A percentile compares a stretch with the other conserved stretches of the same genome.
phyloP scores from a whole-genome alignment of 2,888 invertebrate species.

The Chesias legatella region DNA sequence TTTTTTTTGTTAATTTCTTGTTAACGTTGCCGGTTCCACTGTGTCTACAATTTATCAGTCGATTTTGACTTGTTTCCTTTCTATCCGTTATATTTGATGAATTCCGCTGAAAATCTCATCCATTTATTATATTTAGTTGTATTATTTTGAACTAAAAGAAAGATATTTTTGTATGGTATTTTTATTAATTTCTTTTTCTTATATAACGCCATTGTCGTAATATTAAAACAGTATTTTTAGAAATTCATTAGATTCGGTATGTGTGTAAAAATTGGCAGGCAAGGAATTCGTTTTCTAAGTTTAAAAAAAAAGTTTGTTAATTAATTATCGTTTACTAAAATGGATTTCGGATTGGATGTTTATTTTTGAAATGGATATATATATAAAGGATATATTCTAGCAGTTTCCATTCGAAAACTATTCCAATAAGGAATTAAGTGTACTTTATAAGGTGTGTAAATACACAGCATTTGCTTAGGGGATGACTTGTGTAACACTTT shows the following conservation, averaged over 20 bases:
- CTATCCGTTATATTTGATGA: conserved; percentile 6
- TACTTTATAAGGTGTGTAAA: conserved; percentile 71
- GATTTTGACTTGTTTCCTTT: too few relatives aligned
- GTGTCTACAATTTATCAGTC: too few relatives aligned
- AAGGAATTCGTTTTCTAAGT: conserved; percentile 26
- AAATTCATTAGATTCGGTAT: conserved; percentile 19
- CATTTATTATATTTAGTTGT: conserved; percentile 21
- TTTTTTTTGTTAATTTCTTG: conserved; percentile 30
- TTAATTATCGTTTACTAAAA: conserved; percentile 27
- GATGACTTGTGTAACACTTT: conserved; percentile 30
- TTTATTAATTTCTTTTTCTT: conserved; percentile 17
- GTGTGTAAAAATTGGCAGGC: conserved; percentile 27
- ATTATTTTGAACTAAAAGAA: conserved; percentile 14
- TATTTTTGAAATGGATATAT: conserved; percentile 49
- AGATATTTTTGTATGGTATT: conserved; percentile 20
- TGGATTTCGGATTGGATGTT: conserved; percentile 34
- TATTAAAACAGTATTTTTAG: conserved; percentile 25
- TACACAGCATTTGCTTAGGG: conserved; percentile 54
- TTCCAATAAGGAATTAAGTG: conserved; percentile 57
- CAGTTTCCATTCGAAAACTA: conserved; percentile 64
- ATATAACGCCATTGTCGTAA: conserved; percentile 10
- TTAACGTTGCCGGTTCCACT: conserved; percentile 13
- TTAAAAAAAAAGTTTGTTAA: conserved; percentile 22
- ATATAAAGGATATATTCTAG: conserved; percentile 53
- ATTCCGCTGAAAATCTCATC: conserved; percentile 15